phyloP scores from a whole-genome alignment of 1,140 invertebrate genomes.

The Papilio xuthus region DNA sequence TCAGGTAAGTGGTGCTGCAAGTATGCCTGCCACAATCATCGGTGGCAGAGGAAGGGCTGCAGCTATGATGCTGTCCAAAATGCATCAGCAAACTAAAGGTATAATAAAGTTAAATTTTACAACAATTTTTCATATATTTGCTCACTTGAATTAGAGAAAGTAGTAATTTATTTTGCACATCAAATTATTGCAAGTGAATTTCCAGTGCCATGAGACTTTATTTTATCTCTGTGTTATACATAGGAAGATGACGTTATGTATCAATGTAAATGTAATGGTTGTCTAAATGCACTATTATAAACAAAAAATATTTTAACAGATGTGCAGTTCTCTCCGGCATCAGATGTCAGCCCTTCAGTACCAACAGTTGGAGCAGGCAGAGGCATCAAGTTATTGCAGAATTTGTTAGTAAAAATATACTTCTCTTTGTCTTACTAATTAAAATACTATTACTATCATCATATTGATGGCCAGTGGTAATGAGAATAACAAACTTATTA shows the following conservation, averaged over 20 bases:
- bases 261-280: too few species aligned
- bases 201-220: too few species aligned
- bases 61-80: conserved; percentile 62
- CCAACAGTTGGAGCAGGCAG: conserved; percentile 49
- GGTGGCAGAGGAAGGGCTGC: conserved; percentile 62
- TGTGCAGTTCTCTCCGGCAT: conserved; percentile 54
- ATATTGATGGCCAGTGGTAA: conserved; percentile 1
- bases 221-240: too few species aligned
- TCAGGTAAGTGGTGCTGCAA: conserved; percentile 44
- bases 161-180: too few species aligned
- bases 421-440: conserved; percentile 1
- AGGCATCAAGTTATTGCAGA: conserved; percentile 61
- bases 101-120: not conserved
- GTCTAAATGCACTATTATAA: too few species aligned
- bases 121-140: not conserved
- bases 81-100: conserved; percentile 58
- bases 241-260: too few species aligned
- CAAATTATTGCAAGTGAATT: too few species aligned
- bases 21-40: conserved; percentile 38
- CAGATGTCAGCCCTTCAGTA: conserved; percentile 57
- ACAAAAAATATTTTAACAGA: conserved; percentile 35
- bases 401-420: conserved; percentile 57
- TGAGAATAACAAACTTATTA: too few species aligned
- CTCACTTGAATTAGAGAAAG: not conserved
- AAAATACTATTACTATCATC: conserved; percentile 1